Evolutionary conservation across 2,888 invertebrate species (phyloP).

Genomic region (Taphrorychus bicolor): DNA sequence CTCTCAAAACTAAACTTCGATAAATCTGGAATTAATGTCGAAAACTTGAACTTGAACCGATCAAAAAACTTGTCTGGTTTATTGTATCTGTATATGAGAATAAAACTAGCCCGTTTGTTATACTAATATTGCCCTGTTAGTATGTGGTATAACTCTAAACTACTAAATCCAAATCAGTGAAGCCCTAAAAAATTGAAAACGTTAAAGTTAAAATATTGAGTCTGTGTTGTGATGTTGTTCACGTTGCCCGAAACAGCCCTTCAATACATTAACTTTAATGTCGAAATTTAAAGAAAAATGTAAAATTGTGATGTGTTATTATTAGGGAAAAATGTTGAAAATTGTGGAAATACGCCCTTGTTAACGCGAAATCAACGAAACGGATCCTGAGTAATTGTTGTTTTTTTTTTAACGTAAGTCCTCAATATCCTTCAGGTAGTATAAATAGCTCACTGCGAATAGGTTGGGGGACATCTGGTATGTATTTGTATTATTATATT

Average conservation of each 20-base stretch:
- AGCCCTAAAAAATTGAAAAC: conserved; percentile 45
- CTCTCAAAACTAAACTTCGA: conserved; percentile 22
- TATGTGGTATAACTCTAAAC: conserved; percentile 45
- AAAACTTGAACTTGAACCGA: conserved; percentile 39
- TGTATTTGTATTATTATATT: conserved; percentile 50
- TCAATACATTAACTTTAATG: conserved; percentile 51
- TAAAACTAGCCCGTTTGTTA: conserved; percentile 51
- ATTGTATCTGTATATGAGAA: conserved; percentile 43
- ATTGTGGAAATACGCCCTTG: conserved; percentile 38
- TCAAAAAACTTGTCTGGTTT: conserved; percentile 39
- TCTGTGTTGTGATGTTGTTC: conserved; percentile 50
- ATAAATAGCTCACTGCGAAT: conserved; percentile 56
- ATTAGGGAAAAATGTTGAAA: conserved; percentile 11
- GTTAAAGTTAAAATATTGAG: conserved; percentile 52
- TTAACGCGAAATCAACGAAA: conserved; percentile 19
- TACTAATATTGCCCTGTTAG: conserved; percentile 49
- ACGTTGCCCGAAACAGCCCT: conserved; percentile 54
- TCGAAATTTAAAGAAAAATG: conserved; percentile 32
- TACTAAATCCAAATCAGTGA: conserved; percentile 42
- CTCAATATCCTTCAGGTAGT: conserved; percentile 41
- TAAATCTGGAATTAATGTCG: conserved; percentile 29
- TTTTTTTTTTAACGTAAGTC: conserved; percentile 34
- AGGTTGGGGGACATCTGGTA: conserved; percentile 48
- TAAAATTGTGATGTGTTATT: conserved; percentile 17
- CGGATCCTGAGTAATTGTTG: conserved; percentile 21